Evolutionary conservation across 2,797 vertebrate genomes (phyloP).

Genomic region (Onychomys torridus): DNA sequence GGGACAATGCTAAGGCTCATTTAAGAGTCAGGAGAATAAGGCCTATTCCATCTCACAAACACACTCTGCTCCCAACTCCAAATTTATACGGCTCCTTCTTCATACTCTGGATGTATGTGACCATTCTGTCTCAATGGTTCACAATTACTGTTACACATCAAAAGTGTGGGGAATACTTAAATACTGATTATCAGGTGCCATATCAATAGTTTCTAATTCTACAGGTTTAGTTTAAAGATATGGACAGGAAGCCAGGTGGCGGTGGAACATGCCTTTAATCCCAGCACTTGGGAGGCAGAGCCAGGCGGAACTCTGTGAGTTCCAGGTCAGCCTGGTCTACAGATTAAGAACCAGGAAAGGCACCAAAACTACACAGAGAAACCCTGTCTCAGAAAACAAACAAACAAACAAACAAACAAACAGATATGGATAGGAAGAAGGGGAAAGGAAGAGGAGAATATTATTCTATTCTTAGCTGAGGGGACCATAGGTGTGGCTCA

Average conservation of each 20-base stretch:
- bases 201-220: slow-evolving; percentile 54
- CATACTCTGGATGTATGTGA: slow-evolving; percentile 37
- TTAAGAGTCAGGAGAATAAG: slow-evolving; percentile 47
- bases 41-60: slow-evolving; percentile 15
- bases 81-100: slow-evolving; percentile 27
- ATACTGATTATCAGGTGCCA: slow-evolving; percentile 15
- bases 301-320: no score
- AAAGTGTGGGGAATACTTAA: neutral
- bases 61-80: neutral
- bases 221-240: slow-evolving; percentile 21
- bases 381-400: no score
- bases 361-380: no score
- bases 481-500: neutral
- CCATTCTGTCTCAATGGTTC: slow-evolving; percentile 13
- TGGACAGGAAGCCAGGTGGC: no score
- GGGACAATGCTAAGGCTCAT: neutral
- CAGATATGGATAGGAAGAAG: neutral
- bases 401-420: no score
- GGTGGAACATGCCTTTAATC: no score
- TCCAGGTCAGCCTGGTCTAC: no score
- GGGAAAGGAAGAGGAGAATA: neutral
- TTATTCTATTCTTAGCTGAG: slow-evolving; percentile 15
- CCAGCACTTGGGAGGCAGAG: no score
- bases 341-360: no score
- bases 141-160: slow-evolving; percentile 25